phyloP scores from a whole-genome alignment of 2,113 vertebrate genomes.

The Suricata suricatta region DNA sequence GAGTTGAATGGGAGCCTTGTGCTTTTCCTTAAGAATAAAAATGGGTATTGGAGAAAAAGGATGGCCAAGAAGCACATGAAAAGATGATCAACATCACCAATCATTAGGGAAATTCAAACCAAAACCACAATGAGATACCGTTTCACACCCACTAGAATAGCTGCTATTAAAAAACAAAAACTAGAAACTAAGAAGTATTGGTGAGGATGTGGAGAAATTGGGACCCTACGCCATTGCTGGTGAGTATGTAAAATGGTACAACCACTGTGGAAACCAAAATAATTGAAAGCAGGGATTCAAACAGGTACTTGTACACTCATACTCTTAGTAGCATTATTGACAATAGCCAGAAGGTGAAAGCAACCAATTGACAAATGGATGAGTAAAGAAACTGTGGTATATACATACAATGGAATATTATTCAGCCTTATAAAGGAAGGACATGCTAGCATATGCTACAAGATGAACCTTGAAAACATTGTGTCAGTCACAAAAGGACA shows the following conservation, averaged over 20 bases:
- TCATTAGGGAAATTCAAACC: background rate
- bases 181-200: background rate
- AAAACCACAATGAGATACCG: conserved; percentile 30
- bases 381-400: background rate
- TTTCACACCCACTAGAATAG: background rate
- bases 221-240: background rate
- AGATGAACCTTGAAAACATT: background rate
- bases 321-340: background rate
- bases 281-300: background rate
- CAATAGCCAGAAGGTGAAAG: background rate
- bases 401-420: background rate
- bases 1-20: background rate
- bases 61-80: background rate
- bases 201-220: background rate
- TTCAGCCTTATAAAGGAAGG: background rate
- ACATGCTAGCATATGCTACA: background rate
- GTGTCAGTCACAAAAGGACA: background rate
- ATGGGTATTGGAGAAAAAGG: background rate
- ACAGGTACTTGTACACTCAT: background rate
- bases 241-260: background rate
- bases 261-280: background rate
- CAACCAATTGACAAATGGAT: background rate
- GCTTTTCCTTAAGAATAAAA: conserved; percentile 25
- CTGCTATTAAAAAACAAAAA: background rate
- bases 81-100: background rate